phyloP scores from a whole-genome alignment of 2,888 invertebrate genomes.

The Hypena proboscidalis region DNA sequence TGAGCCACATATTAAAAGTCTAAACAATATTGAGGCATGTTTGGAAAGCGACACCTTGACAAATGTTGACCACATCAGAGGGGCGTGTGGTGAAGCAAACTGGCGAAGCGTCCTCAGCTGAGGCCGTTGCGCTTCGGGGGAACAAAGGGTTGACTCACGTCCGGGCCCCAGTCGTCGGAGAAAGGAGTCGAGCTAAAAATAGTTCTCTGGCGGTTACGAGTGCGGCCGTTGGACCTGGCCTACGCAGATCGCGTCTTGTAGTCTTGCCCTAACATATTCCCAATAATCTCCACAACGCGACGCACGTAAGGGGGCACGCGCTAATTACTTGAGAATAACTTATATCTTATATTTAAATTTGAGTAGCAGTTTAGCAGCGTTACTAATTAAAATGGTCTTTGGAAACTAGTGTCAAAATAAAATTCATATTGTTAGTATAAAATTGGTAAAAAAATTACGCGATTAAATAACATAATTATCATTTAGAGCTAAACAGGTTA shows the following conservation, averaged over 20 bases:
- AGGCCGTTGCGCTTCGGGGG: slow-evolving; percentile 63
- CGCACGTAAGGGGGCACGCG: too few species aligned
- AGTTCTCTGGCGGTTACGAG: slow-evolving; percentile 68
- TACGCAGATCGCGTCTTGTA: slow-evolving; percentile 63
- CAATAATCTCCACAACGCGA: slow-evolving; percentile 45
- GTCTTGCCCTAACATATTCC: slow-evolving; percentile 51
- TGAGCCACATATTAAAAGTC: slow-evolving; percentile 71
- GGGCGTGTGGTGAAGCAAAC: slow-evolving; percentile 36
- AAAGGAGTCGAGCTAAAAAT: slow-evolving; percentile 76
- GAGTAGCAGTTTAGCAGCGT: too few species aligned
- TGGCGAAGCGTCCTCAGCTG: slow-evolving; percentile 52
- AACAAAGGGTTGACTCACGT: slow-evolving; percentile 81
- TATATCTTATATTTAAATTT: too few species aligned
- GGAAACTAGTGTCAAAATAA: too few species aligned
- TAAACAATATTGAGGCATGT: slow-evolving; percentile 69
- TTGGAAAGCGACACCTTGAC: slow-evolving; percentile 70
- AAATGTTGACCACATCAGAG: slow-evolving; percentile 48
- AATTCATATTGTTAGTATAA: too few species aligned
- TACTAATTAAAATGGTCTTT: too few species aligned
- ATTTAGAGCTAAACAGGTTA: too few species aligned
- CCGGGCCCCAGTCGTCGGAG: slow-evolving; percentile 68
- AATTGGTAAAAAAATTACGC: too few species aligned
- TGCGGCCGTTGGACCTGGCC: slow-evolving; percentile 69
- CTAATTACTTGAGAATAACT: too few species aligned
- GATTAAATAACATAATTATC: too few species aligned